phyloP scores from a whole-genome alignment of 2,888 invertebrate species.

The Dermolepida albohirtum region DNA sequence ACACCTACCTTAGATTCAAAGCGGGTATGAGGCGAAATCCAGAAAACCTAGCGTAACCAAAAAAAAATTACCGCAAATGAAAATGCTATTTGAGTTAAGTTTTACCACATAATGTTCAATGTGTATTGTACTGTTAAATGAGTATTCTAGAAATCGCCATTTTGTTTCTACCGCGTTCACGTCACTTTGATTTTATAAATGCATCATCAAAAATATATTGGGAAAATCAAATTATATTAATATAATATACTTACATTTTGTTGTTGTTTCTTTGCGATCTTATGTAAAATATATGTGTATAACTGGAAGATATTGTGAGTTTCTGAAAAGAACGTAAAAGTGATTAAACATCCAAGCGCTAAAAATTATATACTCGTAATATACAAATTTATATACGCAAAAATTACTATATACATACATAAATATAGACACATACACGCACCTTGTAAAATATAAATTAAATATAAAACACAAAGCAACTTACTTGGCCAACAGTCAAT shows the following conservation, averaged over 20 bases:
- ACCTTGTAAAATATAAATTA: background rate
- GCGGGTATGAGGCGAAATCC: background rate
- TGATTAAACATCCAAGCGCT: no score
- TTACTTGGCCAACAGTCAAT: conserved; percentile 37
- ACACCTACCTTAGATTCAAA: conserved; percentile 23
- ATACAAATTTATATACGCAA: no score
- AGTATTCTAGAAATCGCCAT: conserved; percentile 16
- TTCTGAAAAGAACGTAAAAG: no score
- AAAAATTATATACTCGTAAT: no score
- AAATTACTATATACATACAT: no score
- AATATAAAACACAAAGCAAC: conserved; percentile 10
- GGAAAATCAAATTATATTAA: no score
- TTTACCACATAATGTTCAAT: conserved; percentile 4
- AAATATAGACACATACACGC: background rate
- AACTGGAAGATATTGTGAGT: no score
- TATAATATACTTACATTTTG: no score
- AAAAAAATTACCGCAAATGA: background rate
- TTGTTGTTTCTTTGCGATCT: no score
- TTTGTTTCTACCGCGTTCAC: conserved; percentile 5
- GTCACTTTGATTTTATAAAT: conserved; percentile 2
- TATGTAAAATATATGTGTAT: no score
- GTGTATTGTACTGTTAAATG: no score
- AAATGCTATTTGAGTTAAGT: conserved; percentile 18
- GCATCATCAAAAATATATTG: conserved; percentile 8
- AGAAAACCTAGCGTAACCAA: conserved; percentile 31